Percentiles rank a stretch among this genome's conserved stretches.
phyloP scores from a whole-genome alignment of 2,888 invertebrate genomes.

The Falcaria lacertinaria region DNA sequence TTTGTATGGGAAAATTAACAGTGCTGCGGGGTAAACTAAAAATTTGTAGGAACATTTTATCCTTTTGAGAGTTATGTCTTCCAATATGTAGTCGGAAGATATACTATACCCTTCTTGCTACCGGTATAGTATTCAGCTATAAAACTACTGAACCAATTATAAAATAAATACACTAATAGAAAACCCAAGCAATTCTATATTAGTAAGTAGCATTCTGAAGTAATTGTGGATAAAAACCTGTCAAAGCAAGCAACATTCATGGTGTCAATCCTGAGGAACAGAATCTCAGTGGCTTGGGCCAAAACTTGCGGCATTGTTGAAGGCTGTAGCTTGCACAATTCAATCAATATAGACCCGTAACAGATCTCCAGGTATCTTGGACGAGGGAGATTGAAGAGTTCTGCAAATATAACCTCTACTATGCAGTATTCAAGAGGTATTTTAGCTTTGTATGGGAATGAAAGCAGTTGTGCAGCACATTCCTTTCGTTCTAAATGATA shows the following conservation, averaged over 20 bases:
- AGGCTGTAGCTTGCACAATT: constrained; percentile 97
- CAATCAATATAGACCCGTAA: constrained; percentile 96
- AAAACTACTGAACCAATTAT: no score
- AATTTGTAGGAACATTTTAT: no score
- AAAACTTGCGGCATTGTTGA: constrained; percentile 98
- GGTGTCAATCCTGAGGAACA: constrained; percentile 96
- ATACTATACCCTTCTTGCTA: no score
- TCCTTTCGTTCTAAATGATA: constrained; percentile 94
- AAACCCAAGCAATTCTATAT: no score
- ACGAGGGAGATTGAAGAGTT: constrained; percentile 94
- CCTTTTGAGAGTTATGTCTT: no score
- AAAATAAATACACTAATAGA: no score
- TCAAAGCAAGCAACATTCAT: constrained; percentile 99
- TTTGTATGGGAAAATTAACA: no score
- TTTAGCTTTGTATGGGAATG: constrained; percentile 95
- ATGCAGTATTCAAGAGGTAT: constrained; percentile 99
- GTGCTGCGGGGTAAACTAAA: no score
- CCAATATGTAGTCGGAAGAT: no score
- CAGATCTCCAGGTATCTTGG: constrained; percentile 94
- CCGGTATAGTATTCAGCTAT: no score
- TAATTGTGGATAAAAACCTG: no score
- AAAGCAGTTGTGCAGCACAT: constrained; percentile 94
- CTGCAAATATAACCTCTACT: constrained; percentile 97
- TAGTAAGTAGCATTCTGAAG: no score
- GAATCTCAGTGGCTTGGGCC: constrained; percentile 98